These are phyloP conservation scores for Venturia canescens DNA, from an alignment of 1,140 invertebrate species.

Conservation along the genomic window DNA sequence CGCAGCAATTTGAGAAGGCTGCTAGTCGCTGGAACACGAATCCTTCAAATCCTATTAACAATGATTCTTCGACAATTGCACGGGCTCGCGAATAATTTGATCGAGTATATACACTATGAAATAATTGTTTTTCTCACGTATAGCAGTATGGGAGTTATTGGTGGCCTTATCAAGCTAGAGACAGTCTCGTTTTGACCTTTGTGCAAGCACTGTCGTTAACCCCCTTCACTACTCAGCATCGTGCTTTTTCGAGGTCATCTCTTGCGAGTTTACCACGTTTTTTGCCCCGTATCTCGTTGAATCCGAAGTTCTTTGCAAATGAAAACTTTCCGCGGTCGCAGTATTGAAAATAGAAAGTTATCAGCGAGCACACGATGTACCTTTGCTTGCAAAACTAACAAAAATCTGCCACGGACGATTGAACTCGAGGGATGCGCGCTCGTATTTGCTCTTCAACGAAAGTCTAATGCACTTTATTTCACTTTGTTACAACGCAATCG, in stretches of 20 bases:
- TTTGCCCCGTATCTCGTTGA: neutral
- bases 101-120: neutral
- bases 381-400: neutral
- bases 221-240: slow-evolving; percentile 32
- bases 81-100: neutral
- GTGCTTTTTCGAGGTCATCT: slow-evolving; percentile 32
- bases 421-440: neutral
- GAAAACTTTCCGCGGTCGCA: neutral
- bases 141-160: slow-evolving; percentile 9
- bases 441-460: neutral
- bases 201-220: slow-evolving; percentile 37
- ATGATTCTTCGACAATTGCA: too few relatives aligned
- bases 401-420: neutral
- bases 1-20: too few relatives aligned
- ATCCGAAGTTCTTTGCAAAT: neutral
- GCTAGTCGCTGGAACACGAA: too few relatives aligned
- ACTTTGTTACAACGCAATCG: neutral
- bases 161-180: slow-evolving; percentile 33
- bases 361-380: neutral
- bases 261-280: slow-evolving; percentile 20
- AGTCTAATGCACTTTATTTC: neutral
- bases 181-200: slow-evolving; percentile 32
- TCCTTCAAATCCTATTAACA: too few relatives aligned
- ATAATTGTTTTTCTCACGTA: neutral
- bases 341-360: neutral